Evolutionary conservation across 2,113 vertebrate species (phyloP).

Genomic region (Aspidoscelis tigris): DNA sequence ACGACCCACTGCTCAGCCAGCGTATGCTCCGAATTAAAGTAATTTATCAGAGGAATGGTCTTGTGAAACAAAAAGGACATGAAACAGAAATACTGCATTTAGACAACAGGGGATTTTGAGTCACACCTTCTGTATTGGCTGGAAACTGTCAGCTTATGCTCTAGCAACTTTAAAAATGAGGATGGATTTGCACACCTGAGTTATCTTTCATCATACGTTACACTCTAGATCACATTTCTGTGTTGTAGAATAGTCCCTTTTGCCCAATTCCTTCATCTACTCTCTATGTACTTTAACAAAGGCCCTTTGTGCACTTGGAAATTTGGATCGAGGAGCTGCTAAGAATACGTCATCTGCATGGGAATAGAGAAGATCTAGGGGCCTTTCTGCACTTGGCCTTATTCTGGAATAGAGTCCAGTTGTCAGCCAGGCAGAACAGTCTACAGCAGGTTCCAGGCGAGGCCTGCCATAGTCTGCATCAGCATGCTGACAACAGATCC

Average conservation of each 20-base stretch:
- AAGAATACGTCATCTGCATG: too few species aligned
- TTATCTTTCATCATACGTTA: neutral
- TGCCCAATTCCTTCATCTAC: too few species aligned
- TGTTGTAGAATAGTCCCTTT: neutral
- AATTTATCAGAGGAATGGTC: conserved; percentile 39
- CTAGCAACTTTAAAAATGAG: neutral
- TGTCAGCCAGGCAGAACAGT: too few species aligned
- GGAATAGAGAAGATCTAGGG: too few species aligned
- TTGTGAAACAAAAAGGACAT: conserved; percentile 30
- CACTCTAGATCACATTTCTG: neutral
- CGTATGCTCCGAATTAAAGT: conserved; percentile 42
- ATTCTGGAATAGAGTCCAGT: too few species aligned
- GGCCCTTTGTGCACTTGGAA: too few species aligned
- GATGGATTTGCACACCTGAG: neutral
- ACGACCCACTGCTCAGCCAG: conserved; percentile 38
- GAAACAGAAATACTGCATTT: conserved; percentile 44
- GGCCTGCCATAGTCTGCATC: too few species aligned
- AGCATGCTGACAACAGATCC: too few species aligned
- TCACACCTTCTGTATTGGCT: fast-evolving
- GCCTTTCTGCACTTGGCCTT: too few species aligned
- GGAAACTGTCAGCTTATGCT: neutral
- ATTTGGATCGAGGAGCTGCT: too few species aligned
- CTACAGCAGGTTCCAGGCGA: too few species aligned
- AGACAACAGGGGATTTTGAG: neutral
- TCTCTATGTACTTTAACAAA: too few species aligned